A percentile compares a stretch with the other conserved stretches of the same genome.
These are phyloP conservation scores for Aphelinus certus DNA, from an alignment of 1,140 invertebrate species.

Conservation along the genomic window DNA sequence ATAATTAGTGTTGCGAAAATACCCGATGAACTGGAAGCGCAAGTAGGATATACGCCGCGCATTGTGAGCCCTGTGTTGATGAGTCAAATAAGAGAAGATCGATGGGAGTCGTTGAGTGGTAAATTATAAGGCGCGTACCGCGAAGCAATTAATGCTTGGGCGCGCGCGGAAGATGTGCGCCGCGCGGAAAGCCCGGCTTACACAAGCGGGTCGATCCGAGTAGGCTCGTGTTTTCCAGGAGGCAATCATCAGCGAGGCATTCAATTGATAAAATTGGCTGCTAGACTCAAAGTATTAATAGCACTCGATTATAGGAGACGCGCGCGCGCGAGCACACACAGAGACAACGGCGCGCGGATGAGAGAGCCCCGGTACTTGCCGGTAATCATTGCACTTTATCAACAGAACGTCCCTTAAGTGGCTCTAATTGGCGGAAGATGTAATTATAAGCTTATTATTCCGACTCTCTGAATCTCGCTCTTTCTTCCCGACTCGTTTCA, in stretches of 20 bases:
- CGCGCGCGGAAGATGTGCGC: too few species aligned
- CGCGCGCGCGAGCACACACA: background rate
- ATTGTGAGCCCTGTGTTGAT: too few species aligned
- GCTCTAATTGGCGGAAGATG: slow-evolving; percentile 53
- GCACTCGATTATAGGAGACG: slow-evolving; percentile 22
- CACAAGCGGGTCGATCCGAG: too few species aligned
- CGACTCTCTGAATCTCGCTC: slow-evolving; percentile 27
- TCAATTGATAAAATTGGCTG: slow-evolving; percentile 55
- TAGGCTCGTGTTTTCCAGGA: slow-evolving; percentile 15
- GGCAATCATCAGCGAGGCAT: slow-evolving; percentile 49
- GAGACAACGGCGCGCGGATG: too few species aligned
- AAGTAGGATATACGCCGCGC: too few species aligned
- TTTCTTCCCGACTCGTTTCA: slow-evolving; percentile 20
- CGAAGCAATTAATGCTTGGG: slow-evolving; percentile 38
- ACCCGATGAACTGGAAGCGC: background rate
- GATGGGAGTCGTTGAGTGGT: background rate
- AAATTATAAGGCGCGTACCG: slow-evolving; percentile 16
- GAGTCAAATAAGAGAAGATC: background rate
- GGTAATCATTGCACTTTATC: slow-evolving; percentile 53
- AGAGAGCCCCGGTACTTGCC: background rate
- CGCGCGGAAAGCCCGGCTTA: too few species aligned
- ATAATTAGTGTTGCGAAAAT: slow-evolving; percentile 20
- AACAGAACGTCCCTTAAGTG: slow-evolving; percentile 48
- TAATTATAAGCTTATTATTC: slow-evolving; percentile 54
- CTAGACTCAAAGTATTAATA: slow-evolving; percentile 42